Conservation (phyloP, 2,888 invertebrate genomes). For the Spodoptera picta region DNA sequence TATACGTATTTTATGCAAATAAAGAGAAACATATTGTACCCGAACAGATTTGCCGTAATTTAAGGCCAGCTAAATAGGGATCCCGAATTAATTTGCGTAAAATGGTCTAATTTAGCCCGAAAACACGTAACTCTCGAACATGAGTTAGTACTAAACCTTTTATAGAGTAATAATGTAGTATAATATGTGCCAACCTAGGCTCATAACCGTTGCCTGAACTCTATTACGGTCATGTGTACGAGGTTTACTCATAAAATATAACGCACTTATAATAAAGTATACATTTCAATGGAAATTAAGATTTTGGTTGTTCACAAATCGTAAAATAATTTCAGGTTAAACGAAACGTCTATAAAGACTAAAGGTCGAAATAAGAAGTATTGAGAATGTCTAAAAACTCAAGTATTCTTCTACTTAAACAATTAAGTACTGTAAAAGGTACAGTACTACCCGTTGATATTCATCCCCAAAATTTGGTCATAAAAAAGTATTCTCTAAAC, state of each 20-base stretch:
- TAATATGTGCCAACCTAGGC: conserved; percentile 16
- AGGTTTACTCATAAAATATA: conserved; percentile 22
- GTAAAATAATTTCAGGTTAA: conserved; percentile 10
- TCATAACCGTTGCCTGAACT: conserved; percentile 13
- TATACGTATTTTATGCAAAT: conserved; percentile 38
- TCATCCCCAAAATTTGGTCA: too few species aligned
- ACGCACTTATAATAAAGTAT: conserved; percentile 12
- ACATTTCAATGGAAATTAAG: conserved; percentile 15
- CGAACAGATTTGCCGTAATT: conserved; percentile 27
- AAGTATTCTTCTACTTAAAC: conserved; percentile 17
- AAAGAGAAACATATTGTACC: conserved; percentile 32
- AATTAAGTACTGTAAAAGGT: too few species aligned
- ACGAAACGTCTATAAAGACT: too few species aligned
- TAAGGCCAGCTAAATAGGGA: conserved; percentile 24
- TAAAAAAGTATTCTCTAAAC: too few species aligned
- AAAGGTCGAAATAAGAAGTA: too few species aligned
- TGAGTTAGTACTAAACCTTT: conserved; percentile 37
- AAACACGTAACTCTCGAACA: conserved; percentile 20
- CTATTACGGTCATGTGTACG: conserved; percentile 8
- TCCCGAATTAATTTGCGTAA: conserved; percentile 46
- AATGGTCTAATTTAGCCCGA: conserved; percentile 30
- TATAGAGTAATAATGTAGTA: conserved; percentile 17
- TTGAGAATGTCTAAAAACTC: too few species aligned
- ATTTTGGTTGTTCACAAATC: conserved; percentile 15
- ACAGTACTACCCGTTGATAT: too few species aligned